Evolutionary conservation across 2,888 invertebrate species (phyloP).

Genomic region (Rhogogaster chlorosoma): DNA sequence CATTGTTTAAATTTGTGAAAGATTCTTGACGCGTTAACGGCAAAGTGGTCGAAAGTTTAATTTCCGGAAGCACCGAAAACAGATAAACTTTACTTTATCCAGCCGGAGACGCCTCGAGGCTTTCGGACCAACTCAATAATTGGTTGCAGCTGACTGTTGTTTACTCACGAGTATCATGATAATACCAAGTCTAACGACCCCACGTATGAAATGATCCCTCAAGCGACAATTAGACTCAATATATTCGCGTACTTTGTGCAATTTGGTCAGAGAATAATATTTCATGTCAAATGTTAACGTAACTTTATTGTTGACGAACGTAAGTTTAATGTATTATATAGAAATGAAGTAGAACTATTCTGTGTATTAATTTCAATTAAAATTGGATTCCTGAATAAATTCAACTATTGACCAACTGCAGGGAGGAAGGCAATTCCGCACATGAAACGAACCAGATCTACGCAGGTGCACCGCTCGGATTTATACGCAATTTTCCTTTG

Average conservation of each 20-base stretch:
- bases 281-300: not conserved
- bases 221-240: not conserved
- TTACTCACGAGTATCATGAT: not conserved
- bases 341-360: not conserved
- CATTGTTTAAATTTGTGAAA: not conserved
- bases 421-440: not conserved
- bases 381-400: not conserved
- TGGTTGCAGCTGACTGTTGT: slow-evolving; percentile 18
- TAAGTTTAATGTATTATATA: not conserved
- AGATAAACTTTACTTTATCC: not conserved
- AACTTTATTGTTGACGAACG: not conserved
- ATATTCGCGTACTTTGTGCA: not conserved
- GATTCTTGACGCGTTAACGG: not conserved
- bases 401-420: not conserved
- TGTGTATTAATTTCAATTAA: not conserved
- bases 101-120: not conserved
- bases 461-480: not conserved
- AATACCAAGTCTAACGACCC: not conserved
- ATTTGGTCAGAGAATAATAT: slow-evolving; percentile 1
- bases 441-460: not conserved
- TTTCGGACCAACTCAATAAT: slow-evolving; percentile 32
- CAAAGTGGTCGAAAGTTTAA: slow-evolving; percentile 13
- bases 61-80: slow-evolving; percentile 20
- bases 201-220: not conserved
- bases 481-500: not conserved